Percentiles rank a stretch among this genome's conserved stretches.
Evolutionary conservation across 2,113 vertebrate species (phyloP).

Genomic region (Haemorhous mexicanus): DNA sequence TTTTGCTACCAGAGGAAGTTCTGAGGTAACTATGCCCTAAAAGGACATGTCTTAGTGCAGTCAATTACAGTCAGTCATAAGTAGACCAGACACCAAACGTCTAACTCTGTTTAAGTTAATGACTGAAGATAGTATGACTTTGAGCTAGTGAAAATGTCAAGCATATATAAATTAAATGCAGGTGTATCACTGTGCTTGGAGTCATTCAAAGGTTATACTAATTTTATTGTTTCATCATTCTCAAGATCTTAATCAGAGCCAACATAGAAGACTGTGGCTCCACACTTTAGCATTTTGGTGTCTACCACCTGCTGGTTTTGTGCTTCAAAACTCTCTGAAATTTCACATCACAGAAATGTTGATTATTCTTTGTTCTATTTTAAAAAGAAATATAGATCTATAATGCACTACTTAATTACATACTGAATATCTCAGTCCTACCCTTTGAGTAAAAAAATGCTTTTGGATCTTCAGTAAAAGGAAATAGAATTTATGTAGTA

Average conservation of each 20-base stretch:
- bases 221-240: constrained; percentile 7
- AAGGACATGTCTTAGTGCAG: not conserved
- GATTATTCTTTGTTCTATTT: not conserved
- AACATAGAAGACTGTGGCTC: not conserved
- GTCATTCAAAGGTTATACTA: not conserved
- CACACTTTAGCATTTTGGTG: not conserved
- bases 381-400: not conserved
- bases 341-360: not conserved
- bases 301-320: not conserved
- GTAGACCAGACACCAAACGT: not conserved
- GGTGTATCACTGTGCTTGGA: not conserved
- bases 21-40: not conserved
- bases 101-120: not conserved
- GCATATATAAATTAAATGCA: not conserved
- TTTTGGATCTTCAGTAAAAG: not conserved
- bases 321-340: not conserved
- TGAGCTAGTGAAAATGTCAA: not conserved
- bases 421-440: not conserved
- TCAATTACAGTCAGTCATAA: not conserved
- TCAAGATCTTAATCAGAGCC: not conserved
- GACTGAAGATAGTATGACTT: not conserved
- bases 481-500: not conserved
- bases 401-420: not conserved
- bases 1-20: not conserved
- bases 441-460: not conserved